Base-by-base conservation (phyloP, 1,140 invertebrate genomes). In the Vanessa tameamea region DNA sequence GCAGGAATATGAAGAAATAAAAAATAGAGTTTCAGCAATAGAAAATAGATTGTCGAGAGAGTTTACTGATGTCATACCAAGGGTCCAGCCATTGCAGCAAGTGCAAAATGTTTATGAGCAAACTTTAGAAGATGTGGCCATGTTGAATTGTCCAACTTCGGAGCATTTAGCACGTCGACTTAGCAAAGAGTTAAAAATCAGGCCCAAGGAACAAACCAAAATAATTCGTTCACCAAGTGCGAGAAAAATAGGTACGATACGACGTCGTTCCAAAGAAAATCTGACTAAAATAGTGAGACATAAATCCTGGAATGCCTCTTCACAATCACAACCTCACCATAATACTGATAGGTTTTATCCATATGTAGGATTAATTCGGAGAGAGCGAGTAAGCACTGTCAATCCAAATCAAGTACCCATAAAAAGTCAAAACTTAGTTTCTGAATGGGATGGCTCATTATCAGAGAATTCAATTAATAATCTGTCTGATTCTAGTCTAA, bases 161-260 rank as follows among this genome's bases (percentile, higher is more conserved):
- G 96, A 97, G 82, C 94, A 96, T 75, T 88, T 97, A 64, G 96
- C 96, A 5, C 94, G 94, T 73, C 93, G 94, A 71, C 87, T 97
- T 43, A 95, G 95, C 76, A 94, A 94, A 78, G 96, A 96, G 86
- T 87, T 97, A 57, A 96, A 96, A 84, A 97, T 97, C 68, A 92
- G 96, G 64, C 92, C 91, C 43, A 95, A 94, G 51, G 88, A 93
- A 51, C 95, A 96, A 82, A 93, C 95, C 47, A 95, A 95, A 86
- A 94, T 97, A 16, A 96, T 97, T 77, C 91, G 96, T 79, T 97
- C 96, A 3, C 96, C 96, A 1, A 97, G 96, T 85, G 96, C 96
- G 26, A 93, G 96, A 48, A 97, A 96, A 93, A 97, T 97, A 73
- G 96, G 96, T 26, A 95, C 92, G 26, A 94, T 97, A 61, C 90